Evolutionary conservation across 1,140 invertebrate species (phyloP).

Genomic region (Schlechtendalia chinensis): DNA sequence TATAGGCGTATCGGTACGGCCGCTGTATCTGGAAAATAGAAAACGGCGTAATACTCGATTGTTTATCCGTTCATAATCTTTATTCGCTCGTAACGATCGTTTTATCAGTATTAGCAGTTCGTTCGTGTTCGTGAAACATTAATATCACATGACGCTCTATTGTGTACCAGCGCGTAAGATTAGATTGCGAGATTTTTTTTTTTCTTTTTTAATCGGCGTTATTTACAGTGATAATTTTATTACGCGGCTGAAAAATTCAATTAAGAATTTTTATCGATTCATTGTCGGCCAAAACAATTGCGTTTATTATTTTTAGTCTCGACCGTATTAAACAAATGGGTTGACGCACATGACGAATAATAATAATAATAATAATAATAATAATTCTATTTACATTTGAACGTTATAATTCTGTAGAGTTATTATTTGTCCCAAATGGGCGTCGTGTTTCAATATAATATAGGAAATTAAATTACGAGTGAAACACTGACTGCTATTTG

Average conservation of each 20-base stretch:
- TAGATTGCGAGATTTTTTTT: background rate
- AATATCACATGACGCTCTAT: background rate
- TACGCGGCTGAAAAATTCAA: too few species aligned
- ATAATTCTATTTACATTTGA: too few species aligned
- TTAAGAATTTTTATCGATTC: too few species aligned
- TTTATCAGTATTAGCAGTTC: background rate
- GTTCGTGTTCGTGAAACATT: background rate
- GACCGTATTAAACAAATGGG: too few species aligned
- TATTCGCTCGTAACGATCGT: background rate
- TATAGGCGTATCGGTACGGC: too few species aligned
- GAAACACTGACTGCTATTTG: background rate
- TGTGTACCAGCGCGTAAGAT: background rate
- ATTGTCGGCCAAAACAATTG: background rate
- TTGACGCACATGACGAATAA: too few species aligned
- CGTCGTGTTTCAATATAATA: background rate
- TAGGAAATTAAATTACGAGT: background rate
- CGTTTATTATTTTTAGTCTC: background rate
- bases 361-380: too few species aligned
- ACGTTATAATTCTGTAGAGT: background rate
- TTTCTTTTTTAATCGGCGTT: background rate
- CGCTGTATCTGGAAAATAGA: too few species aligned
- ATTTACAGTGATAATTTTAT: background rate
- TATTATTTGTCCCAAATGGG: background rate
- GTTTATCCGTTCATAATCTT: too few species aligned
- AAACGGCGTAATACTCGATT: too few species aligned